Evolutionary conservation across 2,113 vertebrate genomes (phyloP).

Genomic region (Amphiprion ocellaris): DNA sequence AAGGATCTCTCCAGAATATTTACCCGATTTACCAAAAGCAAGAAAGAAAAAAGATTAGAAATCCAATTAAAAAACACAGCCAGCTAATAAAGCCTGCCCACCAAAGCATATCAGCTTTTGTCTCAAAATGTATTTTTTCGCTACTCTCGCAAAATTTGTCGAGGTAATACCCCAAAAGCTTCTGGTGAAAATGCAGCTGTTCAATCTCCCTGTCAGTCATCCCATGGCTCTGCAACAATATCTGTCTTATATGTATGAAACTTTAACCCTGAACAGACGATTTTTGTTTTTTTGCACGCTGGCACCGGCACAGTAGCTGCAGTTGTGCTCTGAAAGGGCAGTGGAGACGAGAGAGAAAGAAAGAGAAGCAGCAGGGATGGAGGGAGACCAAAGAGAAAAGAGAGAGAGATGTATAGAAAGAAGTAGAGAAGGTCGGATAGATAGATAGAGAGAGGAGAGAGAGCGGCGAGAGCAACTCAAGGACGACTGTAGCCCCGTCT

Average conservation of each 20-base stretch:
- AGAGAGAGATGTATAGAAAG: slow-evolving; percentile 24
- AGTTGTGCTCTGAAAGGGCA: slow-evolving; percentile 51
- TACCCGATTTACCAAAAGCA: slow-evolving; percentile 34
- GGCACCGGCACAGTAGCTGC: slow-evolving; percentile 48
- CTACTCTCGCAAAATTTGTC: slow-evolving; percentile 25
- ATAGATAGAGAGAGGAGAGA: slow-evolving; percentile 23
- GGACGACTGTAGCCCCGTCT: slow-evolving; percentile 63
- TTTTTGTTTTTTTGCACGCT: slow-evolving; percentile 36
- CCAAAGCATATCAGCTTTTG: slow-evolving; percentile 45
- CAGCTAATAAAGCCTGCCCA: slow-evolving; percentile 42
- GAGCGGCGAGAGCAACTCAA: slow-evolving; percentile 54
- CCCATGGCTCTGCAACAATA: slow-evolving; percentile 49
- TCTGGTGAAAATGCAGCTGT: slow-evolving; percentile 19
- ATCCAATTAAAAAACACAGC: slow-evolving; percentile 48
- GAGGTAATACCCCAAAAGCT: slow-evolving; percentile 51
- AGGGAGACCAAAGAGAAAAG: slow-evolving; percentile 9
- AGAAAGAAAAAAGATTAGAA: slow-evolving; percentile 41
- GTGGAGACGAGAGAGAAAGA: background rate
- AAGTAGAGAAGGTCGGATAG: slow-evolving; percentile 30
- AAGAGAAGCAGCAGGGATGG: background rate
- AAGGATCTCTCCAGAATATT: slow-evolving; percentile 51
- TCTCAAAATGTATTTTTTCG: slow-evolving; percentile 39
- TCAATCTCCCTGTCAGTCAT: slow-evolving; percentile 46
- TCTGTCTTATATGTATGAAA: slow-evolving; percentile 59
- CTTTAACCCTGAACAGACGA: slow-evolving; percentile 51